Base-by-base conservation (phyloP, 1,140 invertebrate genomes). In the Vanessa tameamea region DNA sequence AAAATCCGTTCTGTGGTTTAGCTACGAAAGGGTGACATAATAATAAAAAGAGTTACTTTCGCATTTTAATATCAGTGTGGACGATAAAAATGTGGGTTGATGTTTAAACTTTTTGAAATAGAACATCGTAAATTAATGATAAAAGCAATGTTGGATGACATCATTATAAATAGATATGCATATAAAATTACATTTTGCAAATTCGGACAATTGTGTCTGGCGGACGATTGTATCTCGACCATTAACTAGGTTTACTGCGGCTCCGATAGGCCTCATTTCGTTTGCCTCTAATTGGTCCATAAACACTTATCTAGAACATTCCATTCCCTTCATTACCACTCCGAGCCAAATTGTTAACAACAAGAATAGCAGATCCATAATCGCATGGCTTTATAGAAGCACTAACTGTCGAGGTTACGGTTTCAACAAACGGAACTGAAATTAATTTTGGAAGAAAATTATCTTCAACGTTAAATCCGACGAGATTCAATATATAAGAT, bases 301-400 rank as follows among this genome's bases (percentile, higher is more conserved):
- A 91, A 91, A 90, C 88, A 89, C 87, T 89, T 88, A 90, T 90
- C 87, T 87, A 82, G 82, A 69, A 86, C 81, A 80, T 82, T 84
- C 78, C 75, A 79, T 75, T 78, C 79, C 69, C 77, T 76, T 74
- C 77, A 82, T 82, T 81, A 80, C 79, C 69, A 69, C 77, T 76
- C 67, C 65, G 79, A 77, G 84, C 80, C 79, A 85, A 87, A 87
- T 86, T 79, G 85, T 80, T 76, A 79, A 80, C 84, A 80, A 83
- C 53, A 80, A 83, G 74, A 81, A 78, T 86, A 85, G 85, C 86
- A 79, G 75, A 69, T 76, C 79, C 82, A 83, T 83, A 83, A 85
- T 80, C 78, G 78, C 77, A 76, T 71, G 65, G 64, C 69, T 69
- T 57, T 78, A 57, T 64, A 15, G 53, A 57, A 9, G 53, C n/a